Base-by-base conservation (phyloP, 2,797 vertebrate species). In the Carduelis carduelis region DNA sequence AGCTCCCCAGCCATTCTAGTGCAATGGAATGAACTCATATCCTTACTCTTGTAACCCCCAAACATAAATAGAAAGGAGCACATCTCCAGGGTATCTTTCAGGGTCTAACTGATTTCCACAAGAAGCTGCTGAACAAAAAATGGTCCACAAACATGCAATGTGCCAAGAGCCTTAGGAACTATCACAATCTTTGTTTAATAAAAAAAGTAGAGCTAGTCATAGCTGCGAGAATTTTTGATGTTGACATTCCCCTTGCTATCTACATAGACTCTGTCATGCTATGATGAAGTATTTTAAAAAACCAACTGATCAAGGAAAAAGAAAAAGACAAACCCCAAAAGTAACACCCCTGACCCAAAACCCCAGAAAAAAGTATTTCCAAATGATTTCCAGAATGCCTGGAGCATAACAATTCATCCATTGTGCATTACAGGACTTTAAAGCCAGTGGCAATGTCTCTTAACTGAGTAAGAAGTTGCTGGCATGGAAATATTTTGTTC, bases 311-410 rank as follows among this genome's bases (percentile, higher is more conserved):
- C 14, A 35, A 43, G 8, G 1, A 2, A 5, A 9, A 35, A 11
- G 1, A 2, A 5, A 9, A 35, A 11, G 1, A 28, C 4, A 55
- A 72, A 32, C 2, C 7, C 4, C 18, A 30, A n/a, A 80, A 57
- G 12, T 39, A 47, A 55, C 6, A 61, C 2, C 7, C 4, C 3
- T 0, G 2, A 81, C 7, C 8, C 21, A 37, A 87, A 91, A 41
- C 3, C 4, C 11, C 41, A 28, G 21, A 11, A 37, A 37, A 37
- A 37, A 35, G 12, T 12, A 37, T 28, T 35, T 28, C 12, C 12
- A 27, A 46, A 75, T 39, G 11, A 35, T 27, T 50, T 30, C 23
- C 34, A 30, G 26, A 61, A 5, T 68, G 41, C 8, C 70, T 26
- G 18, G 20, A 89, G 15, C 35, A 55, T 24, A n/a, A 70, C 21